phyloP scores from a whole-genome alignment of 2,888 invertebrate species.

The Alcis repandata region DNA sequence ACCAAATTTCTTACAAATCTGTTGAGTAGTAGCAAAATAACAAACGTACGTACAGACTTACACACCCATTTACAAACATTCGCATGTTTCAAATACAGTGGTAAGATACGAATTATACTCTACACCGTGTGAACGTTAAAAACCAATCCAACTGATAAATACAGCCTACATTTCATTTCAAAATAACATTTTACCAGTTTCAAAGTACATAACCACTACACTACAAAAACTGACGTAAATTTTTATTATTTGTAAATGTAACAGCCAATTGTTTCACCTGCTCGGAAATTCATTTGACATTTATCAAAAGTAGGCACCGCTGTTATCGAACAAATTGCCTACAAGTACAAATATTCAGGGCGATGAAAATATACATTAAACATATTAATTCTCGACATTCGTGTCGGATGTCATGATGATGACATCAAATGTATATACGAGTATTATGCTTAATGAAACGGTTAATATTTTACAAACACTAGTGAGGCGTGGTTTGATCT shows the following conservation, averaged over 20 bases:
- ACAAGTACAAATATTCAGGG: constrained; percentile 22
- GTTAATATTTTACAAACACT: too few relatives aligned
- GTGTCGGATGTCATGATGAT: constrained; percentile 15
- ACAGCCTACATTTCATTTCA: too few relatives aligned
- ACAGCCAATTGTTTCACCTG: constrained; percentile 6
- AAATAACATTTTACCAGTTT: background rate
- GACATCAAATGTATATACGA: background rate
- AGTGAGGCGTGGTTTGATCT: too few relatives aligned
- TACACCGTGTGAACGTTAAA: too few relatives aligned
- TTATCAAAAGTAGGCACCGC: constrained; percentile 20
- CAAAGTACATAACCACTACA: background rate
- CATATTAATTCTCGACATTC: constrained; percentile 17
- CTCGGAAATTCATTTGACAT: constrained; percentile 20
- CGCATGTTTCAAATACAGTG: too few relatives aligned
- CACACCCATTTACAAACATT: too few relatives aligned
- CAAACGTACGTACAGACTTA: too few relatives aligned
- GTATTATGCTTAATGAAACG: too few relatives aligned
- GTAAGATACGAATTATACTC: too few relatives aligned
- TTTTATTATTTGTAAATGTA: background rate
- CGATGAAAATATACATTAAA: constrained; percentile 27
- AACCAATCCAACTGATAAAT: too few relatives aligned
- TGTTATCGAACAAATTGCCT: constrained; percentile 25
- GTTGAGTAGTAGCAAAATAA: too few relatives aligned
- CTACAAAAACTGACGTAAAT: background rate
- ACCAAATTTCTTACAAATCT: too few relatives aligned